Conservation (phyloP, 2,113 vertebrate species). For the Coracopsis vasa region DNA sequence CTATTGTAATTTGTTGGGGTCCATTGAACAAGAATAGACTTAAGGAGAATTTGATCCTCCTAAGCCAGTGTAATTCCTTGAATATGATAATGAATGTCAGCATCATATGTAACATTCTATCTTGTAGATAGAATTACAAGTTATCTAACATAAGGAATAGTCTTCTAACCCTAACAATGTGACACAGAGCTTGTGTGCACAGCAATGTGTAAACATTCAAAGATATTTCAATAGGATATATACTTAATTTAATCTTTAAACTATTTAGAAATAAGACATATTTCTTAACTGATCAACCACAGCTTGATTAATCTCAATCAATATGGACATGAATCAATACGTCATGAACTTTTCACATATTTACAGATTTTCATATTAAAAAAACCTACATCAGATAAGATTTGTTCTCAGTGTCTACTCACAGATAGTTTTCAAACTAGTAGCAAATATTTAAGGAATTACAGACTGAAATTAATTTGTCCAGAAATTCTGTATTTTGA, state of each 20-base stretch:
- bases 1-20: not conserved
- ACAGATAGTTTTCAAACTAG: not conserved
- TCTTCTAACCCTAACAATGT: not conserved
- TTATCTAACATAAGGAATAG: not conserved
- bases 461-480: not conserved
- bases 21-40: not conserved
- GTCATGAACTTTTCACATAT: not conserved
- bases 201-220: not conserved
- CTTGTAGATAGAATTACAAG: not conserved
- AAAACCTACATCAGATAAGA: not conserved
- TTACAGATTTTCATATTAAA: not conserved
- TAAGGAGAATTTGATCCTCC: not conserved
- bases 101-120: not conserved
- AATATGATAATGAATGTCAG: not conserved
- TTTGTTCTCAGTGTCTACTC: not conserved
- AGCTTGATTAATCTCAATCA: not conserved
- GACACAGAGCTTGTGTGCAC: not conserved
- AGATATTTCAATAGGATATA: not conserved
- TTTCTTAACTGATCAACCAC: not conserved
- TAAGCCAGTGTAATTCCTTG: not conserved
- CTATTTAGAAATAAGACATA: not conserved
- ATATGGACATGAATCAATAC: not conserved
- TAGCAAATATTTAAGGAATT: not conserved
- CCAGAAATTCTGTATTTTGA: not conserved
- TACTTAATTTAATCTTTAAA: not conserved